A percentile compares a stretch with the other conserved stretches of the same genome.
Conservation (phyloP, 2,113 vertebrate genomes). For the Antechinus flavipes region DNA sequence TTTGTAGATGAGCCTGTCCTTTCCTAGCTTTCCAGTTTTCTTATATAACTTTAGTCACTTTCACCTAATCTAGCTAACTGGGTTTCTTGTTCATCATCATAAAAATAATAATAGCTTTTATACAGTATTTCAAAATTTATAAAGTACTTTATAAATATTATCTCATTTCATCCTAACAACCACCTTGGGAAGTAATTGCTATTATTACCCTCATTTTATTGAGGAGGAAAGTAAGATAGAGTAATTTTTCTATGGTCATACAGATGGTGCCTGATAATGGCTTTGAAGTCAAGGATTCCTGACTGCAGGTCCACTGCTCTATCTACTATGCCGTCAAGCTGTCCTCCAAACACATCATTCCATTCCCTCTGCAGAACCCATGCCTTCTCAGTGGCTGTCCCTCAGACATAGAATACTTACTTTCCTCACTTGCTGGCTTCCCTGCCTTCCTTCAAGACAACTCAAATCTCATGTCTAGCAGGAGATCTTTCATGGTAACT, state of each 20-base stretch:
- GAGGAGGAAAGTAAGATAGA: not conserved
- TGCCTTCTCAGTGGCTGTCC: not conserved
- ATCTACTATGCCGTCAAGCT: not conserved
- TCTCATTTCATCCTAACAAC: not conserved
- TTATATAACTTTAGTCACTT: not conserved
- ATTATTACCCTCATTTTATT: not conserved
- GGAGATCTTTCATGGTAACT: not conserved
- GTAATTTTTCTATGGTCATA: not conserved
- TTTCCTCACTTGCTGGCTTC: not conserved
- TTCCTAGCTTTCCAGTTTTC: not conserved
- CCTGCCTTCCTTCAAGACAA: not conserved
- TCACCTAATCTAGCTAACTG: not conserved
- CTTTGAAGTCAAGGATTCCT: not conserved
- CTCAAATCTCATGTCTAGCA: not conserved
- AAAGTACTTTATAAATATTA: not conserved
- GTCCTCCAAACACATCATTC: not conserved
- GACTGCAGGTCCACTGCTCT: not conserved
- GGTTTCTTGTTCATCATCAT: not conserved
- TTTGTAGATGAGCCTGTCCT: not conserved
- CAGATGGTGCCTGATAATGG: not conserved
- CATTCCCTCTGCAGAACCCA: not conserved
- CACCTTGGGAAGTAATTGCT: not conserved
- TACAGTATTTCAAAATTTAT: not conserved
- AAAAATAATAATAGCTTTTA: not conserved
- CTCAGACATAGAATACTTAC: not conserved